Evolutionary conservation across 1,140 invertebrate species (phyloP), one percentile per base, ranked within the genome.

Genomic region (Colletes gigas): DNA sequence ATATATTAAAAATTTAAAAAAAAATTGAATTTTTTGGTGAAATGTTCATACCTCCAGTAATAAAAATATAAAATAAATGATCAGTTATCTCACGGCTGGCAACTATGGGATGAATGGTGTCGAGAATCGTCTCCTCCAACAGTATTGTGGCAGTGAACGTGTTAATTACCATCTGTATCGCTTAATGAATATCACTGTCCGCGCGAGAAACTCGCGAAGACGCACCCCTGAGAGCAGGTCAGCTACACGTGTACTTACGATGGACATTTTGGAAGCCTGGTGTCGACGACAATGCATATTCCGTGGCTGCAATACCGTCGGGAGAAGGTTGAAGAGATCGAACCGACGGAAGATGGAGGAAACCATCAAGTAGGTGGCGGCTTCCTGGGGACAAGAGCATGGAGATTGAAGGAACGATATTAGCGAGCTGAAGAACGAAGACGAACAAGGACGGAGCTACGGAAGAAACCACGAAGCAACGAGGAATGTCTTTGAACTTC

Each of bases 131-230:
- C 8, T 44, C 44, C 0, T 44, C 44, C 8, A 44, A 44, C 44
- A 9, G 44, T 9, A 44, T 9, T 9, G 44, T 9, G 44, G 44
- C 44, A 44, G 8, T 44, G 6, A 44, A 44, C 44, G 44, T 44
- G 70, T 80, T 79, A 83, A 86, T 67, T 63, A 86, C 67, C 76
- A 70, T 86, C 69, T 73, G 68, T 80, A 77, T 81, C 69, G 68
- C 60, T 83, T 85, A 83, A 86, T 77, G 63, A 86, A 86, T 30
- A 59, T 3, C 8, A 44, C 5, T 62, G 62, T 78, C 19, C 21
- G 54, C 65, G 73, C 72, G 70, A 76, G 47, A 17, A 60, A 59
- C 78, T 73, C 17, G 54, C 79, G 52, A 82, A 66, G 57, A 81
- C 71, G 17, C 57, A 52, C 15, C 17, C 54, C 19, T 1, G 44